A percentile compares a stretch with the other conserved stretches of the same genome.
These are phyloP conservation scores for Oncorhynchus gorbuscha DNA, from an alignment of 2,113 vertebrate genomes.

Conservation along the genomic window DNA sequence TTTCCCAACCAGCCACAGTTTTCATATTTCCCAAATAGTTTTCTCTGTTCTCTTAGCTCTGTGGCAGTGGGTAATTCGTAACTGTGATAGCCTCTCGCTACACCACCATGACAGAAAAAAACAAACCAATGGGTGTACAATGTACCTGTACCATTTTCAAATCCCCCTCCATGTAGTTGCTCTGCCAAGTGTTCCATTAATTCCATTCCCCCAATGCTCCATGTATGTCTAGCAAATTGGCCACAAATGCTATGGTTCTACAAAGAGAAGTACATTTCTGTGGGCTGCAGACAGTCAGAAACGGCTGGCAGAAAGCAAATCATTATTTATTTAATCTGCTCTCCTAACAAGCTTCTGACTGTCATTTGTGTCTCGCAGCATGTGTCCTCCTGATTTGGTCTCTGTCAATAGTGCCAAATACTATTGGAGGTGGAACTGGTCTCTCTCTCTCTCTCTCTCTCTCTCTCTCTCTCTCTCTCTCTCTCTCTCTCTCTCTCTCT, in stretches of 20 bases:
- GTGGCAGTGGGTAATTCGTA: conserved; percentile 44
- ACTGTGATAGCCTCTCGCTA: conserved; percentile 44
- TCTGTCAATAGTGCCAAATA: conserved; percentile 72
- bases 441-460: conserved; percentile 70
- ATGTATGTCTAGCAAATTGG: conserved; percentile 75
- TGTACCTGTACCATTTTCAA: conserved; percentile 68
- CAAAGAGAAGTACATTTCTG: conserved; percentile 72
- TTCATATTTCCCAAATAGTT: conserved; percentile 59
- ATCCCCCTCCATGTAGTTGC: conserved; percentile 60
- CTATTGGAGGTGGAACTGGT: conserved; percentile 65
- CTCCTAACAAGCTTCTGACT: conserved; percentile 78
- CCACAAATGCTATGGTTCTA: conserved; percentile 68
- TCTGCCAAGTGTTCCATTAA: conserved; percentile 70
- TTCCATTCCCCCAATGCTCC: conserved; percentile 66
- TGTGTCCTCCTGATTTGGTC: conserved; percentile 69
- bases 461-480: conserved; percentile 48
- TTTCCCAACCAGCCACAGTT: conserved; percentile 61
- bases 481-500: too few species aligned
- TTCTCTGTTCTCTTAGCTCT: conserved; percentile 39
- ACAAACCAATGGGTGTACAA: conserved; percentile 57
- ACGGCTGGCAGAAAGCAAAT: conserved; percentile 59
- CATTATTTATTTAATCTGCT: conserved; percentile 84
- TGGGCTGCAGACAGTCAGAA: conserved; percentile 55
- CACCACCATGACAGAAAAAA: conserved; percentile 56
- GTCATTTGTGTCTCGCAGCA: conserved; percentile 73